These are phyloP conservation scores for Zaprionus kolodkinae DNA, from an alignment of 1,140 invertebrate species.

Conservation along the genomic window DNA sequence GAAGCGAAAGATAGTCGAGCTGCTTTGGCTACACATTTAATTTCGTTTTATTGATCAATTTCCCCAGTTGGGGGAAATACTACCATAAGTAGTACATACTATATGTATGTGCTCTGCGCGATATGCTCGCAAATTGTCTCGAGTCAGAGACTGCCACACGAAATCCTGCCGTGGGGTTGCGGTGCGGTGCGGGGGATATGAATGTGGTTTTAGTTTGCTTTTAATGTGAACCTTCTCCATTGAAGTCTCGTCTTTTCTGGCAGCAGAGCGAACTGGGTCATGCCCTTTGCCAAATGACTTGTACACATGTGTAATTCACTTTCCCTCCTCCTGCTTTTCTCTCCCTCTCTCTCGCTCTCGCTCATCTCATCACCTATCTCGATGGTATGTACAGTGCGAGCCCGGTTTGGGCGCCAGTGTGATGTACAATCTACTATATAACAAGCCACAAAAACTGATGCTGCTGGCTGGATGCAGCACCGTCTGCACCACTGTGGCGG, in stretches of 20 bases:
- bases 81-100: background rate
- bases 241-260: constrained; percentile 28
- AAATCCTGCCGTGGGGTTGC: background rate
- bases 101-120: background rate
- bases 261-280: constrained; percentile 45
- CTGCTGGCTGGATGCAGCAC: constrained; percentile 98
- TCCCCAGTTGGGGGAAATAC: background rate
- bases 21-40: constrained; percentile 1
- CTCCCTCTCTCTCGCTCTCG: background rate
- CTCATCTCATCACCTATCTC: background rate
- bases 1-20: background rate
- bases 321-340: constrained; percentile 14
- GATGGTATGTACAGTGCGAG: constrained; percentile 91
- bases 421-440: constrained; percentile 99
- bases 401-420: constrained; percentile 98
- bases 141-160: background rate
- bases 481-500: constrained; percentile 99
- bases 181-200: background rate
- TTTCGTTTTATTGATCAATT: constrained; percentile 8
- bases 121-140: constrained; percentile 7
- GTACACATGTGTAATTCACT: constrained; percentile 52
- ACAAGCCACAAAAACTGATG: constrained; percentile 97
- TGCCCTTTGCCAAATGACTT: constrained; percentile 42
- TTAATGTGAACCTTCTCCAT: constrained; percentile 36
- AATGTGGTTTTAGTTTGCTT: constrained; percentile 22